Base-by-base conservation (phyloP, 1,140 invertebrate species). In the Drosophila bocqueti region DNA sequence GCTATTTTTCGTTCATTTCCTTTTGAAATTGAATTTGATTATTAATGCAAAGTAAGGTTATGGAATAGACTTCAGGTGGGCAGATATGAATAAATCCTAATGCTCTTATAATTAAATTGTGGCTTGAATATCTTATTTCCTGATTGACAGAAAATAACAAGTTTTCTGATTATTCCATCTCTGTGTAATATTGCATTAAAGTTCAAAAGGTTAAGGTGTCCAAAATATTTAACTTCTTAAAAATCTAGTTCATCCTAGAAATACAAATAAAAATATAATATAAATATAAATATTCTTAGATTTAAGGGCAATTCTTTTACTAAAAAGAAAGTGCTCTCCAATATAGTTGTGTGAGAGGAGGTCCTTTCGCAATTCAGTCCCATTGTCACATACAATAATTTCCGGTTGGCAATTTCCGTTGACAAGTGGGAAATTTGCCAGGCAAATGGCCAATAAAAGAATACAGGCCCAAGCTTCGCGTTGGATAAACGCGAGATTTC, bases 341-440 rank as follows among this genome's bases (percentile, higher is more conserved):
- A 55, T 31, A 54, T 36, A 57, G 62, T 47, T 52, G 11, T 26
- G 2, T 18, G n/a, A 31, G 13, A 29, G 8, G 31, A 45, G 52
- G 52, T 36, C 54, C 40, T 47, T 58, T 46, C 40, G 68, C 78
- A 75, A 49, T 50, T 13, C 21, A 64, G 52, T 13, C 9, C 43
- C 60, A 65, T 76, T 75, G 69, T 79, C 69, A 64, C 75, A 79
- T 64, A 61, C 75, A 83, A 78, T 78, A 75, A 78, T 75, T 82
- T 82, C 68, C 79, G 68, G 61, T 21, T 52, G 47, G 50, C 80
- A 83, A 68, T 80, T 79, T 83, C 50, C 66, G 60, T 34, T 79
- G 76, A 61, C 72, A 73, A 79, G 66, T 83, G 62, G 62, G 36
- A 83, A 72, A 83, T 83, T 52, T 76, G 52, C 66, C 60, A 49